Base-by-base conservation (phyloP, 2,888 invertebrate species). In the Therioaphis trifolii region DNA sequence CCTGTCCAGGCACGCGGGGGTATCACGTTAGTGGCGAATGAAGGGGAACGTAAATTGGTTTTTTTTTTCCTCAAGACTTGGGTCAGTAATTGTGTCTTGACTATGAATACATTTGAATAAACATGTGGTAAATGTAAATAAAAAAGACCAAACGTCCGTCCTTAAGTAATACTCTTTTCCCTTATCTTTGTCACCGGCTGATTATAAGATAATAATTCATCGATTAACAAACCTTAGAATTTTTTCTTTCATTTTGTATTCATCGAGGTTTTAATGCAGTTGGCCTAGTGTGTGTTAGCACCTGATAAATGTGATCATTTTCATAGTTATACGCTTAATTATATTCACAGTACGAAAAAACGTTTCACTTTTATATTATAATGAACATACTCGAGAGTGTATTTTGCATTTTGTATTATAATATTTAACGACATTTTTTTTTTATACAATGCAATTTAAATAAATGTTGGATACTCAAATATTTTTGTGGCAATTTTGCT, bases 1-100 rank as follows among this genome's bases (percentile, higher is more conserved):
- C 82, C 82, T 82, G 82, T 82, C 82, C 40, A 58, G 69, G n/a
- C 72, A n/a, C n/a, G 24, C 82, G 82, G 63, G 58, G 71, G 43
- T 40, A 69, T 43, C 69, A 46, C 55, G 71, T 61, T 46, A 18
- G 29, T 35, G 24, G 7, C 72, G 43, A 63, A 72, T 49, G 72
- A 71, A 27, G 71, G 82, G 80, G 71, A 72, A 82, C 61, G n/a
- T 46, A 58, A 80, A 82, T 82, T 49, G 72, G 35, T 74, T 74
- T 58, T 72, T 74, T 21, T 46, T 15, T 58, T 27, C 46, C 15
- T n/a, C 35, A 52, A 66, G 52, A 78, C 35, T 40, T 24, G 21
- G 46, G 35, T 63, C 72, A 49, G 61, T 80, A 71, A 80, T 80
- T 80, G 43, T 49, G 21, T 49, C 49, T 71, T 77, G 15, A 24